A percentile compares a stretch with the other conserved stretches of the same genome.
Conservation (phyloP, 2,797 vertebrate species). For the Buceros bicornis region DNA sequence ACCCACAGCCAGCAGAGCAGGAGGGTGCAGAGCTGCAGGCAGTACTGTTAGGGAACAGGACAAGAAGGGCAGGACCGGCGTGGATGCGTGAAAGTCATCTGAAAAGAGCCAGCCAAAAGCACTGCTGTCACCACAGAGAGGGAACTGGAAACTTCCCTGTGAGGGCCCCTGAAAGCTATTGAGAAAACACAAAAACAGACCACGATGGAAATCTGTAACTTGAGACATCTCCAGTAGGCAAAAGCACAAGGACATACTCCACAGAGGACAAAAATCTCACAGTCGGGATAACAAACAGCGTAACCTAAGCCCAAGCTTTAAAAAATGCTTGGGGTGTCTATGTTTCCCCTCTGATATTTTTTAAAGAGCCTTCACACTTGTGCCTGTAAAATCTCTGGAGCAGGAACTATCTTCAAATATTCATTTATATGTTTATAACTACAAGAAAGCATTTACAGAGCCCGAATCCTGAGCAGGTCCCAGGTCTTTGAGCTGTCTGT, state of each 20-base stretch:
- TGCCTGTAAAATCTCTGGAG: background rate
- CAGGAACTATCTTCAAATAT: background rate
- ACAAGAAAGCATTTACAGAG: background rate
- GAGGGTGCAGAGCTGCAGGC: accelerated
- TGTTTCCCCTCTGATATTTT: background rate
- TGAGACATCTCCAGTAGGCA: background rate
- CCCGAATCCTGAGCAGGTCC: background rate
- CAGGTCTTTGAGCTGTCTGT: background rate
- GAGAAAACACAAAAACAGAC: background rate
- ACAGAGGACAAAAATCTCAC: background rate
- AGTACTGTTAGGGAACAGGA: background rate
- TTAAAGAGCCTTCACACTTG: background rate
- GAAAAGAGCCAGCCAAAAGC: background rate
- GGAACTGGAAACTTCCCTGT: background rate
- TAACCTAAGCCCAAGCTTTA: background rate
- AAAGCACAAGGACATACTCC: background rate
- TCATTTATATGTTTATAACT: background rate
- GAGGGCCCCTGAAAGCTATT: background rate
- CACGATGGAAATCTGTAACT: background rate
- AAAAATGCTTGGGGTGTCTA: background rate
- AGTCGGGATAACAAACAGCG: background rate
- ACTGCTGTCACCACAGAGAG: background rate
- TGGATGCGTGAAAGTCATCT: background rate
- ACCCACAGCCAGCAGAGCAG: background rate
- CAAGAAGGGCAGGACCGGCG: background rate